Evolutionary conservation across 2,888 invertebrate genomes (phyloP).

Genomic region (Halocaridina rubra): DNA sequence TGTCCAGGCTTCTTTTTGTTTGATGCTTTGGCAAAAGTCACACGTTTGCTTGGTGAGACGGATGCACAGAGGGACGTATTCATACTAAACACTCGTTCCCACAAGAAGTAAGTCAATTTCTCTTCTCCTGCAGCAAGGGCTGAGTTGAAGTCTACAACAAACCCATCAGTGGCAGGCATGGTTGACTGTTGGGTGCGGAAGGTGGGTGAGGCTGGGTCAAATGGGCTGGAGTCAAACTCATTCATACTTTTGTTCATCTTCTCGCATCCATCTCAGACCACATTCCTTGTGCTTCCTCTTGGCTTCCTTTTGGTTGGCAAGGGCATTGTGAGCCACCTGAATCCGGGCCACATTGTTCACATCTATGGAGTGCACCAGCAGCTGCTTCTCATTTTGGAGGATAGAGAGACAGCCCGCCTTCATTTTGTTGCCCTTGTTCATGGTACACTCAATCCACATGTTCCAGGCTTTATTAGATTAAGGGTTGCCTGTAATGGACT

Average conservation of each 20-base stretch:
- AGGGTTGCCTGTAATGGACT: too few relatives aligned
- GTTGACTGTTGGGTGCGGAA: background rate
- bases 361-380: too few relatives aligned
- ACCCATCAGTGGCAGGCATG: background rate
- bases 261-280: background rate
- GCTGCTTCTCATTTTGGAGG: too few relatives aligned
- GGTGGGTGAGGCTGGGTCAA: background rate
- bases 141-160: constrained; percentile 1
- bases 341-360: background rate
- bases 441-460: too few relatives aligned
- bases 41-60: background rate
- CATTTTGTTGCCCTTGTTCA: constrained; percentile 3
- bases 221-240: background rate
- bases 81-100: background rate
- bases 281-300: too few relatives aligned
- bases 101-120: background rate
- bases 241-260: background rate
- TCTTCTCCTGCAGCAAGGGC: background rate
- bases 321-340: too few relatives aligned
- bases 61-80: background rate
- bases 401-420: background rate
- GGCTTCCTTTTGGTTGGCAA: too few relatives aligned
- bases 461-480: too few relatives aligned
- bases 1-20: too few relatives aligned
- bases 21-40: too few relatives aligned